Base-by-base conservation (phyloP, 2,888 invertebrate species). In the Lasioglossum figueresi region DNA sequence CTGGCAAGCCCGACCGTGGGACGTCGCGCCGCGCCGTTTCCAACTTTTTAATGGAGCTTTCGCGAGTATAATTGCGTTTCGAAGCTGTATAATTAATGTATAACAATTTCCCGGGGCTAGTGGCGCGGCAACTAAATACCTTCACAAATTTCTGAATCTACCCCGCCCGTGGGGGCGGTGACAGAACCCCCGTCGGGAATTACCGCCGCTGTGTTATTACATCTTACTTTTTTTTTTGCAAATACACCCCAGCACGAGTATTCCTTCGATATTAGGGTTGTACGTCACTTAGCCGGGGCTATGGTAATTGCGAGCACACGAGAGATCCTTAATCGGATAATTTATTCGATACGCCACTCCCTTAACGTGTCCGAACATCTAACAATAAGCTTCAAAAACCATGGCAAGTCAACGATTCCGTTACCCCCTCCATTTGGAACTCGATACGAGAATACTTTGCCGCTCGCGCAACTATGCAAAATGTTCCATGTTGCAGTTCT, bases 31-130 rank as follows among this genome's bases (percentile, higher is more conserved):
- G 23, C 68, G 45, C 48, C 34, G 43, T 73, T 34, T 43, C 34
- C 34, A 73, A 73, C 48, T 73, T 73, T 56, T 31, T 71, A 71
- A 71, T 56, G 31, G 40, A 71, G 71, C 71, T 72, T 76, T 76
- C 40, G 19, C 52, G 31, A 52, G 23, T 68, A 31, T 76, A 79
- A 76, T 48, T 66, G 19, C 40, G 70, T 70, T 76, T 43, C 66
- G 43, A 76, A 56, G 31, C 52, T 19, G 59, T 56, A 77, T 71
- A 77, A 80, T 80, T 80, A 77, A 80, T 70, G 71, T 59, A 34
- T 71, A 77, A 80, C 70, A 77, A 71, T 80, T 77, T 56, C 16
- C 37, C 45, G 23, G 19, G 70, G 74, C 37, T 56, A 34, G 56
- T 74, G 8, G 34, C 70, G 52, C 27, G 34, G 45, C 19, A 80